Conservation (phyloP, 2,113 vertebrate genomes). For the Notarius lentiginosus region DNA sequence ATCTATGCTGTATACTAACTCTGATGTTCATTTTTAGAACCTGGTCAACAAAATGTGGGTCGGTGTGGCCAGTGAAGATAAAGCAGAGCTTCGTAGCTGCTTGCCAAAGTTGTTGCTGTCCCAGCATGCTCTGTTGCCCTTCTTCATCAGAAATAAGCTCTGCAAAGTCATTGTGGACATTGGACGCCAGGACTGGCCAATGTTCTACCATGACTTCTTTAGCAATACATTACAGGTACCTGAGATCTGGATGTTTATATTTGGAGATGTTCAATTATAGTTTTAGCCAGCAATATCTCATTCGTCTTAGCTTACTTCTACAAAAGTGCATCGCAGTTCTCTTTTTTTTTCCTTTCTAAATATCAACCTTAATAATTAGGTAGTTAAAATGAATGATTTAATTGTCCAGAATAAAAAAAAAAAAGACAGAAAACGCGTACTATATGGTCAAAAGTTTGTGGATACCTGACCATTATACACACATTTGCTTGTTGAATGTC, state of each 20-base stretch:
- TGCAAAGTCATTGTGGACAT: conserved; percentile 99
- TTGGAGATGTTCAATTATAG: neutral
- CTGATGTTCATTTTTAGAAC: conserved; percentile 74
- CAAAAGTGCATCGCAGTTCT: neutral
- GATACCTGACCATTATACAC: neutral
- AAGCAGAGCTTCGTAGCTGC: conserved; percentile 96
- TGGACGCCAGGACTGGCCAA: conserved; percentile 96
- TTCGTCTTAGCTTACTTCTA: neutral
- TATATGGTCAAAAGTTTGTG: neutral
- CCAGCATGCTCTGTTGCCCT: conserved; percentile 93
- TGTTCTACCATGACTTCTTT: conserved; percentile 99
- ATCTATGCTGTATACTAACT: neutral
- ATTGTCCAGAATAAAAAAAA: neutral
- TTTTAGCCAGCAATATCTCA: neutral
- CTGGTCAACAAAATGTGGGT: conserved; percentile 99
- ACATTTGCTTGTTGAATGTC: neutral
- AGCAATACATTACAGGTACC: conserved; percentile 95
- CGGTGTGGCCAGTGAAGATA: conserved; percentile 92
- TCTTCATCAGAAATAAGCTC: conserved; percentile 97
- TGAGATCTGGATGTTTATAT: neutral
- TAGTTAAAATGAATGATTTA: neutral
- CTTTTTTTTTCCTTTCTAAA: neutral
- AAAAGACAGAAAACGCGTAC: neutral
- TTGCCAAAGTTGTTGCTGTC: conserved; percentile 93
- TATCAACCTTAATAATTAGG: neutral